Conservation (phyloP, 2,888 invertebrate genomes). For the Andricus quercusramuli region DNA sequence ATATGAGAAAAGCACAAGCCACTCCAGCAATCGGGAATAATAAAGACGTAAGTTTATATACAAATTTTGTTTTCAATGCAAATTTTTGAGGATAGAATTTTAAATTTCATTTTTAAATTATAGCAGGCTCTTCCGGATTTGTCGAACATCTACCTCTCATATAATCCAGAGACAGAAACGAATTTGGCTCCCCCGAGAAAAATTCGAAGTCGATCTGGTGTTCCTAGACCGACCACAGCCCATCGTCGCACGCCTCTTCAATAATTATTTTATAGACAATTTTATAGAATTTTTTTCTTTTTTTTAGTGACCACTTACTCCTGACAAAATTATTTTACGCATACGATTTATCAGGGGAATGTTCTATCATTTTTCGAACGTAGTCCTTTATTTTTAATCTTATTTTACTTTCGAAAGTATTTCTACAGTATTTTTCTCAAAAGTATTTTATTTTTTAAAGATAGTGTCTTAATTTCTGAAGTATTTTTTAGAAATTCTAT, state of each 20-base stretch:
- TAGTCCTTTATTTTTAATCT: not conserved
- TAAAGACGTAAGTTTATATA: slow-evolving; percentile 70
- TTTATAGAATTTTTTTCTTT: slow-evolving; percentile 22
- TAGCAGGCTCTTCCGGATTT: slow-evolving; percentile 83
- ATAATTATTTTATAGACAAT: slow-evolving; percentile 40
- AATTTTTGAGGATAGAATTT: not conserved
- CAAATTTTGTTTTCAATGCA: slow-evolving; percentile 19
- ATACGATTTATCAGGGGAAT: not conserved
- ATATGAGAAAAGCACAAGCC: slow-evolving; percentile 89
- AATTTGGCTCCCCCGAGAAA: slow-evolving; percentile 82
- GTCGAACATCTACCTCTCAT: slow-evolving; percentile 85
- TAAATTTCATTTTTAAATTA: slow-evolving; percentile 46
- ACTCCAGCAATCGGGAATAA: slow-evolving; percentile 66
- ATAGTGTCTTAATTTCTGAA: not conserved
- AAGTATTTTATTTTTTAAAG: not conserved
- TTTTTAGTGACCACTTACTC: not conserved
- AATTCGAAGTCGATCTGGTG: slow-evolving; percentile 80
- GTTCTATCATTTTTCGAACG: not conserved
- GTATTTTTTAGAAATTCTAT: not conserved
- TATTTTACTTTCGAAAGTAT: not conserved
- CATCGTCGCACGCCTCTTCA: slow-evolving; percentile 73
- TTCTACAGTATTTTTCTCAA: slow-evolving; percentile 1
- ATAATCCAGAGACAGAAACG: slow-evolving; percentile 79
- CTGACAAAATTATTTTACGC: not conserved
- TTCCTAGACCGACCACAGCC: slow-evolving; percentile 80